Base-by-base conservation (phyloP, 2,797 vertebrate genomes). In the Oreonectes daqikongensis region DNA sequence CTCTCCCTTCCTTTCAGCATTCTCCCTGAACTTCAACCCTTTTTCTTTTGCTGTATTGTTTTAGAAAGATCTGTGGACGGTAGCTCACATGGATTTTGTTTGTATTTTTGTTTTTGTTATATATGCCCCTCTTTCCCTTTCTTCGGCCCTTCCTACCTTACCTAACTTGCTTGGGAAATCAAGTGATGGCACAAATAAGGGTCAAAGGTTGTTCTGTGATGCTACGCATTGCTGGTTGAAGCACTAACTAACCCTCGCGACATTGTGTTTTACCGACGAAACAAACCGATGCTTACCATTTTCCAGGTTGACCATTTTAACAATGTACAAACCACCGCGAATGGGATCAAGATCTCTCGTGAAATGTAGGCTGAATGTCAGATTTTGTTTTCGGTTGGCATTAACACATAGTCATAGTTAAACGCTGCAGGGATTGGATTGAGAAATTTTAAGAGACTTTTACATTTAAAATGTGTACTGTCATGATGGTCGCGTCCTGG, bases 191-290 rank as follows among this genome's bases (percentile, higher is more conserved):
- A 86, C 82, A 85, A 76, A 79, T 78, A 60, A 5, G 48, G 72
- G 72, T 80, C 81, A 69, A 71, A 67, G 78, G 75, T 82, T 72
- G 72, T 57, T 73, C 69, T 57, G 77, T 70, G 69, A 72, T 48
- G 66, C 81, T 80, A 79, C 78, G 70, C 80, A 80, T 83, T 64
- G 66, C 65, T 57, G 68, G n/a, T 67, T 78, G 50, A 79, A 83
- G 75, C 70, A 74, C 78, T 74, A 78, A 55, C 28, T 72, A 78
- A 64, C 24, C 84, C 81, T 30, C 44, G 72, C 55, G 24, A 53
- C 17, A n/a, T 22, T 30, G 73, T n/a, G 15, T 69, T 79, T 46
- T 38, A 50, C 35, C 55, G 28, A 60, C 44, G 42, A 38, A 63
- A 42, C 20, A 3, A 64, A 53, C 57, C 48, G 46, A 52, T 52